Base-by-base conservation (phyloP, 2,888 invertebrate genomes). In the Bombylius major region DNA sequence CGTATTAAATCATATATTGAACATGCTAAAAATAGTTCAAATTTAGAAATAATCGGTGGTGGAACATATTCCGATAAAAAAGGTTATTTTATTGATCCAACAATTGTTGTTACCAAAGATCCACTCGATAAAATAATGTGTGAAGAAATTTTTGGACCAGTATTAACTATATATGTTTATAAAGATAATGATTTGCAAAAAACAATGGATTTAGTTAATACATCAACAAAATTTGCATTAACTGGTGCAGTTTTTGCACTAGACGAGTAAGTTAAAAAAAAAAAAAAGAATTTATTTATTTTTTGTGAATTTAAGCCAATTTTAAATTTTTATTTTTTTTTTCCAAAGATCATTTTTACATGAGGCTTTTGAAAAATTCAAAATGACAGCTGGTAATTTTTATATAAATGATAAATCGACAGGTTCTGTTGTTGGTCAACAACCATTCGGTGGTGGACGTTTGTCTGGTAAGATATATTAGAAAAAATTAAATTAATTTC, bases 371-470 rank as follows among this genome's bases (percentile, higher is more conserved):
- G 89, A 95, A 56, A 82, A 83, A 59, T 80, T 99, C 51, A 89
- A 89, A 70, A 86, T 89, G 78, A 82, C 93, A 0, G 93, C 96
- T 32, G 99, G 99, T 47, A 99, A 99, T 76, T 95, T 99, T 76
- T 99, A 99, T 72, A 80, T 99, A 55, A 99, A 99, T 67, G 98
- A 99, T 73, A 98, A 99, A 75, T 95, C 93, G 0, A 99, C 99
- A 0, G 99, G 99, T 3, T 93, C 98, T 8, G 92, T 99, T 34
- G 99, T 99, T 6, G 97, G 95, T 0, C 99, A 99, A 71, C 99
- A 99, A 73, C 99, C 99, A 0, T 99, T 99, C 70, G 99, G 99
- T 50, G 99, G 99, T 42, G 88, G 92, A 12, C 82, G 97, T 66
- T 84, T 92, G 81, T 98, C 97, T 58, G 89, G 44, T 44, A 44